Conservation (phyloP, 2,888 invertebrate species). For the Lordiphosa fenestrarum region DNA sequence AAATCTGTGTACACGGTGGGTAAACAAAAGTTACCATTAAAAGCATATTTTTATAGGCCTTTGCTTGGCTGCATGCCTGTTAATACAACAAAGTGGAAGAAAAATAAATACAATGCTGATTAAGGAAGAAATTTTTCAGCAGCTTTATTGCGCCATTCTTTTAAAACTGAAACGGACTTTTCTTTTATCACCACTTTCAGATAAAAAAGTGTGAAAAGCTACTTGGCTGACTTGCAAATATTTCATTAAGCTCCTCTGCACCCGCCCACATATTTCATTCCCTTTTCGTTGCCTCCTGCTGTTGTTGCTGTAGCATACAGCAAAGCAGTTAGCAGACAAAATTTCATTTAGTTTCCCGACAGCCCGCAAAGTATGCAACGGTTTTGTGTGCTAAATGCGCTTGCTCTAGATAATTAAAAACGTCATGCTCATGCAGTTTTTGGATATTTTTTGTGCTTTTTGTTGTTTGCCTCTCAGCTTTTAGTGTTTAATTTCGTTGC, state of each 20-base stretch:
- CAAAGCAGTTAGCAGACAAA: constrained; percentile 46
- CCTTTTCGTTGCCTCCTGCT: constrained; percentile 21
- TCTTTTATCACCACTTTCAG: constrained; percentile 47
- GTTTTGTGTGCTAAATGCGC: constrained; percentile 55
- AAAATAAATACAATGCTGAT: constrained; percentile 34
- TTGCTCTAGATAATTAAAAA: constrained; percentile 68
- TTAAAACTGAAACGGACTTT: constrained; percentile 26
- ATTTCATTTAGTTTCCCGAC: constrained; percentile 59
- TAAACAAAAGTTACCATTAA: constrained; percentile 34
- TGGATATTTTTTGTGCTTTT: constrained; percentile 18
- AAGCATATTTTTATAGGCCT: constrained; percentile 38
- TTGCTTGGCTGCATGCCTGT: constrained; percentile 7
- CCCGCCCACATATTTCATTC: constrained; percentile 17
- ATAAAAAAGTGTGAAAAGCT: constrained; percentile 7
- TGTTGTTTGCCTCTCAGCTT: constrained; percentile 10
- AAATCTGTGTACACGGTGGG: constrained; percentile 37
- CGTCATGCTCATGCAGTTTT: constrained; percentile 30
- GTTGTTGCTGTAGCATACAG: constrained; percentile 13
- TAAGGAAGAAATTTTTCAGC: constrained; percentile 29
- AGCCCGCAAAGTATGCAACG: constrained; percentile 56
- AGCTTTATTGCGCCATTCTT: constrained; percentile 21
- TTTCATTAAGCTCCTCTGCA: constrained; percentile 50
- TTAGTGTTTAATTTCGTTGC: constrained; percentile 45
- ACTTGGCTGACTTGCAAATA: constrained; percentile 42
- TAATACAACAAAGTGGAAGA: constrained; percentile 21